phyloP scores from a whole-genome alignment of 2,888 invertebrate genomes.

The Chaitophorus viminalis region DNA sequence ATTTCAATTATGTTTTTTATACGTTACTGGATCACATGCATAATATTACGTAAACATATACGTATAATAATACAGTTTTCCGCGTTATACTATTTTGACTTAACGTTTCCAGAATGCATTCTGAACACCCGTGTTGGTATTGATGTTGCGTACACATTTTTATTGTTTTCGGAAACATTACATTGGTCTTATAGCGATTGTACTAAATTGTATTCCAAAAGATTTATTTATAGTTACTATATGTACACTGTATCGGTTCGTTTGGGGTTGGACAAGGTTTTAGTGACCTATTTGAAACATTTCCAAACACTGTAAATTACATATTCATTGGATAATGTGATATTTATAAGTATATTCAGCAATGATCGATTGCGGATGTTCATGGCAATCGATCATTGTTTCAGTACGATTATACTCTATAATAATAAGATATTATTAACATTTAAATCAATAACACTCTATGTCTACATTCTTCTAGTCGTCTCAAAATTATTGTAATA shows the following conservation, averaged over 20 bases:
- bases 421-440: not conserved
- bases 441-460: not conserved
- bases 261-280: conserved; percentile 15
- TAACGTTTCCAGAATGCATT: conserved; percentile 11
- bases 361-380: conserved; percentile 12
- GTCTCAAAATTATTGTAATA: no score
- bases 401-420: not conserved
- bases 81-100: not conserved
- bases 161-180: conserved; percentile 52
- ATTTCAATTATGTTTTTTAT: not conserved
- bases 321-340: not conserved
- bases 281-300: conserved; percentile 41
- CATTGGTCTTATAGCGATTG: conserved; percentile 3
- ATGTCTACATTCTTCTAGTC: not conserved
- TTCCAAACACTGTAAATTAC: conserved; percentile 25
- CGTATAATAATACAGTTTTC: not conserved
- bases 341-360: not conserved
- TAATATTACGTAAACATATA: no score
- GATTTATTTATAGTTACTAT: conserved; percentile 36
- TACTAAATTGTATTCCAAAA: conserved; percentile 19
- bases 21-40: not conserved
- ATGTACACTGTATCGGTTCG: conserved; percentile 8
- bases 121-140: not conserved
- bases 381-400: not conserved
- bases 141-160: not conserved